Percentiles rank a stretch among this genome's conserved stretches.
phyloP scores from a whole-genome alignment of 2,888 invertebrate species.

The Micoletzkya japonica region DNA sequence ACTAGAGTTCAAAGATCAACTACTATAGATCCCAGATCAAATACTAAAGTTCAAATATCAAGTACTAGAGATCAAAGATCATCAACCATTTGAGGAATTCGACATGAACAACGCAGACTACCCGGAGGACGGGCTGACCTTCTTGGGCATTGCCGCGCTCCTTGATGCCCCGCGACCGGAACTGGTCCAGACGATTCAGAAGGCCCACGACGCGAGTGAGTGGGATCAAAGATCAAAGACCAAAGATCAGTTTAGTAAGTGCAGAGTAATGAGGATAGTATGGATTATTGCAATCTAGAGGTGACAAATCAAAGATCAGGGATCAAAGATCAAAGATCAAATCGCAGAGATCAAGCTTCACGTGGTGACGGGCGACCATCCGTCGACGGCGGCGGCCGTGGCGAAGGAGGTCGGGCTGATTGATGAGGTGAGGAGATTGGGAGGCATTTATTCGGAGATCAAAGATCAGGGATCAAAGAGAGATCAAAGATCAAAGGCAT shows the following conservation, averaged over 20 bases:
- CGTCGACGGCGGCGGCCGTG: conserved; percentile 32
- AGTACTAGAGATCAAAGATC: too few species aligned
- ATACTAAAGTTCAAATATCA: too few species aligned
- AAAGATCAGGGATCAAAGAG: too few species aligned
- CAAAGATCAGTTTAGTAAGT: background rate
- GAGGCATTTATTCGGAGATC: conserved; percentile 7
- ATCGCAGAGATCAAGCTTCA: conserved; percentile 31
- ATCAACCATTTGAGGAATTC: background rate
- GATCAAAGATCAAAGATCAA: background rate
- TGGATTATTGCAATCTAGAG: background rate
- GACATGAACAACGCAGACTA: conserved; percentile 19
- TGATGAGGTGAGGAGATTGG: conserved; percentile 32
- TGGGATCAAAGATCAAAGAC: too few species aligned
- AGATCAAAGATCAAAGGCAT: too few species aligned
- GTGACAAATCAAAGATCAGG: too few species aligned
- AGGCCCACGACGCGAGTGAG: conserved; percentile 30
- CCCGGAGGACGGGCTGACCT: conserved; percentile 30
- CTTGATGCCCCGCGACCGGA: conserved; percentile 19
- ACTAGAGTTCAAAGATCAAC: too few species aligned
- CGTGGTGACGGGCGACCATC: conserved; percentile 37
- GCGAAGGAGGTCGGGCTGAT: conserved; percentile 29
- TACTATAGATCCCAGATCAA: too few species aligned
- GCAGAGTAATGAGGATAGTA: background rate
- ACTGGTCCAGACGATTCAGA: conserved; percentile 24
- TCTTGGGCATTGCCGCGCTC: conserved; percentile 29